phyloP scores from a whole-genome alignment of 2,888 invertebrate species.

The Morpho deidamia region DNA sequence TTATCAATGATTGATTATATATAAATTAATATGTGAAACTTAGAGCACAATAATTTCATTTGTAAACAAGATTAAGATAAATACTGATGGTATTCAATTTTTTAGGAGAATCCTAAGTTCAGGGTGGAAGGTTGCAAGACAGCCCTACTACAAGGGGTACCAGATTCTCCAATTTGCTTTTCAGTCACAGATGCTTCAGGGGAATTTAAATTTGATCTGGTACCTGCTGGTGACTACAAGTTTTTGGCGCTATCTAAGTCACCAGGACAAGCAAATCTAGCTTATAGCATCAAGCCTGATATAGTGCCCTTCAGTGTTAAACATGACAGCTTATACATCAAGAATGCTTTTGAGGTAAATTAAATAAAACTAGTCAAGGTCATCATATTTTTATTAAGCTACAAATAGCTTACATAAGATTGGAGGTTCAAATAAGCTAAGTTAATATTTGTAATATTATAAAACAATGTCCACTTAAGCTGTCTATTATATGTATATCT shows the following conservation, averaged over 20 bases:
- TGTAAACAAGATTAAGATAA: too few species aligned
- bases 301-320: constrained; percentile 83
- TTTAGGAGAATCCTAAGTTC: constrained; percentile 58
- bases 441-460: too few species aligned
- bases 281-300: constrained; percentile 88
- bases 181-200: constrained; percentile 85
- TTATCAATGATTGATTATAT: too few species aligned
- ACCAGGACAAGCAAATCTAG: constrained; percentile 77
- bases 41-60: too few species aligned
- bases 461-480: too few species aligned
- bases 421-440: too few species aligned
- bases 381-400: too few species aligned
- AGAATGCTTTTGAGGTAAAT: constrained; percentile 83
- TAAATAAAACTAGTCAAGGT: too few species aligned
- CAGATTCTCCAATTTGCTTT: constrained; percentile 84
- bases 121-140: constrained; percentile 79
- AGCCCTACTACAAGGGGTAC: constrained; percentile 77
- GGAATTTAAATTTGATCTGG: constrained; percentile 85
- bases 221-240: constrained; percentile 89
- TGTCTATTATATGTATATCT: too few species aligned
- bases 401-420: too few species aligned
- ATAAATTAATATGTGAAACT: too few species aligned
- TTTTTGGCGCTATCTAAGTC: constrained; percentile 80
- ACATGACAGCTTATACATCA: constrained; percentile 82
- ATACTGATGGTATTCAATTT: constrained; percentile 8